Conservation (phyloP, 2,797 vertebrate species). For the Limnodromus scolopaceus region DNA sequence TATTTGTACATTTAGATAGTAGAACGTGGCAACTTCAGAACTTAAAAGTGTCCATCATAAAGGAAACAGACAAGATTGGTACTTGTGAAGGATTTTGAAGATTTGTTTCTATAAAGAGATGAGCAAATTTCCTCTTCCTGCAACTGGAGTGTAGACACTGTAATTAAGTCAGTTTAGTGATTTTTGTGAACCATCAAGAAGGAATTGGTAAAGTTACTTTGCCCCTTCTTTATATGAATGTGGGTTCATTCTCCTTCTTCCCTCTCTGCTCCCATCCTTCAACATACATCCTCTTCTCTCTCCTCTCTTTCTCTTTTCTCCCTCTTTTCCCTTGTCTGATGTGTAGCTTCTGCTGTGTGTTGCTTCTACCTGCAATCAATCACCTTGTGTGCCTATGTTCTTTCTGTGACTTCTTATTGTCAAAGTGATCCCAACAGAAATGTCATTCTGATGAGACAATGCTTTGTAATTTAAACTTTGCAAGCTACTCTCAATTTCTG, state of each 20-base stretch:
- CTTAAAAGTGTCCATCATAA: not conserved
- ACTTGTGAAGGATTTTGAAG: not conserved
- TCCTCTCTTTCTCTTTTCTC: not conserved
- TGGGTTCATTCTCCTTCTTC: not conserved
- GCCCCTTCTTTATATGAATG: not conserved
- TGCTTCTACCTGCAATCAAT: not conserved
- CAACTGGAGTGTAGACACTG: not conserved
- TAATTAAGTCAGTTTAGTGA: not conserved
- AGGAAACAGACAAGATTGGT: not conserved
- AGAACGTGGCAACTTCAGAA: not conserved
- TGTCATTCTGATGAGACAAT: not conserved
- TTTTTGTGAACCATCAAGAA: not conserved
- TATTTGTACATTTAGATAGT: not conserved
- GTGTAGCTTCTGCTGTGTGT: not conserved
- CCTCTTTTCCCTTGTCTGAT: not conserved
- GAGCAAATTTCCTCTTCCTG: not conserved
- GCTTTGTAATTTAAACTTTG: not conserved
- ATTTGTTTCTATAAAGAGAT: not conserved
- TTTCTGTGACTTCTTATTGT: not conserved
- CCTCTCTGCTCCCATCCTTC: not conserved
- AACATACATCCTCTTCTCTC: not conserved
- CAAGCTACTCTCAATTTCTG: not conserved
- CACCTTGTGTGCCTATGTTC: fast-evolving
- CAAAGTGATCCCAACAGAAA: not conserved
- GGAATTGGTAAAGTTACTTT: not conserved